These are phyloP conservation scores for Calliphora vicina DNA, from an alignment of 1,140 invertebrate species.

Conservation along the genomic window DNA sequence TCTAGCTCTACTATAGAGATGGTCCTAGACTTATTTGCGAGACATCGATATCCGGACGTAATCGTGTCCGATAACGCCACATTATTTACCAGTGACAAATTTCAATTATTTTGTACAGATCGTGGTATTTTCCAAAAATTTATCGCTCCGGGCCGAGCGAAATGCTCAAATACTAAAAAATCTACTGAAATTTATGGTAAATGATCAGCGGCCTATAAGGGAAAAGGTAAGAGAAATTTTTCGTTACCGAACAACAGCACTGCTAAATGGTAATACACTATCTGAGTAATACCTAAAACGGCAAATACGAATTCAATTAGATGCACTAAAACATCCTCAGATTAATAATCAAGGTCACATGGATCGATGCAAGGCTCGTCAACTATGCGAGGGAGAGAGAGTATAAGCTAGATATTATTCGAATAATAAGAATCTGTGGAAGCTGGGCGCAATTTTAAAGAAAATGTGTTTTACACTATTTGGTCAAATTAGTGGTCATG, in stretches of 20 bases:
- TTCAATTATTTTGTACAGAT: neutral
- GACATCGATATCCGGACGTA: conserved; percentile 37
- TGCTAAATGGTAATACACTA: conserved; percentile 2
- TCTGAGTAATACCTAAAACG: neutral
- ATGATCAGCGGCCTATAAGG: neutral
- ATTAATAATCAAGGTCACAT: neutral
- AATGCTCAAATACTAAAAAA: conserved; percentile 35
- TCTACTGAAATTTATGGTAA: neutral
- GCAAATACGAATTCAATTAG: conserved; percentile 17
- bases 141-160: conserved; percentile 51
- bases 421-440: conserved; percentile 7
- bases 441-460: neutral
- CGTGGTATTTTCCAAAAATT: conserved; percentile 50
- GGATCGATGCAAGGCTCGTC: neutral
- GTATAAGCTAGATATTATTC: conserved; percentile 13
- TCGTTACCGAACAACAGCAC: conserved; percentile 2
- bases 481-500: neutral
- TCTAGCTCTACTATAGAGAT: neutral
- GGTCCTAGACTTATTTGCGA: conserved; percentile 37
- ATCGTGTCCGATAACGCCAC: conserved; percentile 42
- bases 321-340: conserved; percentile 7
- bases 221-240: conserved; percentile 31
- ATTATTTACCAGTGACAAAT: conserved; percentile 38
- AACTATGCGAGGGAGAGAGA: conserved; percentile 22
- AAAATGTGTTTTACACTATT: conserved; percentile 12